Percentiles rank a stretch among this genome's conserved stretches.
These are phyloP conservation scores for Achlya flavicornis DNA, from an alignment of 2,888 invertebrate genomes.

Conservation along the genomic window DNA sequence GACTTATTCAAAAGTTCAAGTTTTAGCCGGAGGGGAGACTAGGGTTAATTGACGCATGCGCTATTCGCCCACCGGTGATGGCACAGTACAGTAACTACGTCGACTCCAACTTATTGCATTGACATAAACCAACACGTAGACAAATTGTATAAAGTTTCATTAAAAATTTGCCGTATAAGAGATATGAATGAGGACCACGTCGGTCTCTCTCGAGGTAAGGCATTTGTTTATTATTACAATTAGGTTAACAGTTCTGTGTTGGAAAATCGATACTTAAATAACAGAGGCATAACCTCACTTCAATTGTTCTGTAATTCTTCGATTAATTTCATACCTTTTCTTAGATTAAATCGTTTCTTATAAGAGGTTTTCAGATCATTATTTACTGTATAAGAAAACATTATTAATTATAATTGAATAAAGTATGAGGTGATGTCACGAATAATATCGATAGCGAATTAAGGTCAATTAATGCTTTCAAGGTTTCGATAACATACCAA, in stretches of 20 bases:
- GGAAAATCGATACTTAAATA: constrained; percentile 77
- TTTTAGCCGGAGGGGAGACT: constrained; percentile 37
- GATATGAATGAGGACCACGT: constrained; percentile 96
- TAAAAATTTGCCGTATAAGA: constrained; percentile 70
- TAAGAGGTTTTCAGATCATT: neutral
- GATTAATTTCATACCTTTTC: neutral
- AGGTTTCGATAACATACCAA: neutral
- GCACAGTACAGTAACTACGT: constrained; percentile 19
- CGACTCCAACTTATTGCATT: constrained; percentile 11
- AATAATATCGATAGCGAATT: neutral
- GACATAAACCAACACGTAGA: constrained; percentile 24
- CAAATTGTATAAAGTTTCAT: constrained; percentile 58
- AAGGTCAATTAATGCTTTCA: neutral
- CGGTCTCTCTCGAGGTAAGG: constrained; percentile 92
- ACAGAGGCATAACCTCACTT: constrained; percentile 71
- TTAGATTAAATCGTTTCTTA: neutral
- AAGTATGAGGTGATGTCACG: constrained; percentile 23
- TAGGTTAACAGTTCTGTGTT: constrained; percentile 41
- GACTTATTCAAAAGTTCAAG: constrained; percentile 19
- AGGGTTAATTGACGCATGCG: constrained; percentile 55
- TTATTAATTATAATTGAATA: constrained; percentile 22
- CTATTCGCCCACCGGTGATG: constrained; percentile 33
- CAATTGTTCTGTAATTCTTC: neutral
- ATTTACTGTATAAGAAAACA: neutral
- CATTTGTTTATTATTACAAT: constrained; percentile 24